Conservation (phyloP, 1,140 invertebrate genomes). For the Drosophila navojoa region DNA sequence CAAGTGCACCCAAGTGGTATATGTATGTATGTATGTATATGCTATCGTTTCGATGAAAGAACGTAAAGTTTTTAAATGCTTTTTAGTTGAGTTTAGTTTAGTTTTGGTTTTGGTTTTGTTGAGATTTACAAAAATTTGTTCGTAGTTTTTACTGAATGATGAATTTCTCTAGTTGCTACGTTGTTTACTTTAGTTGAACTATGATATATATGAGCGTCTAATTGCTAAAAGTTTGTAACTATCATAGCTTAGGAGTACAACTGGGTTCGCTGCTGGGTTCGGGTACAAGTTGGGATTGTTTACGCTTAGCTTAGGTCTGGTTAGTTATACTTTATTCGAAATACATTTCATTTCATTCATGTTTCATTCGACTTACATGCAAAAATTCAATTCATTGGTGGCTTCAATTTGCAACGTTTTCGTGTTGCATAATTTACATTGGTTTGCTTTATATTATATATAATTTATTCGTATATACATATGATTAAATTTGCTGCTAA, state of each 20-base stretch:
- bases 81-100: constrained; percentile 46
- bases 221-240: constrained; percentile 76
- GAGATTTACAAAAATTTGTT: constrained; percentile 41
- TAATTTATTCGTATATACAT: constrained; percentile 14
- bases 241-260: constrained; percentile 53
- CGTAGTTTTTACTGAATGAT: constrained; percentile 30
- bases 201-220: constrained; percentile 80
- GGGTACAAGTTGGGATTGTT: constrained; percentile 50
- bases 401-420: constrained; percentile 79
- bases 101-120: constrained; percentile 2
- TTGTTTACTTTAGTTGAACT: constrained; percentile 65
- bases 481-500: constrained; percentile 14
- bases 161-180: constrained; percentile 34
- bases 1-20: constrained; percentile 60
- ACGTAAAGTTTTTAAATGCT: constrained; percentile 73
- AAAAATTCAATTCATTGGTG: constrained; percentile 83
- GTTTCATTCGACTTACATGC: constrained; percentile 69
- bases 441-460: constrained; percentile 25
- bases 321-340: constrained; percentile 55
- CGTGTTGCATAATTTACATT: constrained; percentile 73
- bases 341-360: constrained; percentile 39
- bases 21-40: too few species aligned
- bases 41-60: constrained; percentile 39
- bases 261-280: constrained; percentile 29
- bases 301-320: constrained; percentile 56